Conservation (phyloP, 2,113 vertebrate genomes). For the Grus americana region DNA sequence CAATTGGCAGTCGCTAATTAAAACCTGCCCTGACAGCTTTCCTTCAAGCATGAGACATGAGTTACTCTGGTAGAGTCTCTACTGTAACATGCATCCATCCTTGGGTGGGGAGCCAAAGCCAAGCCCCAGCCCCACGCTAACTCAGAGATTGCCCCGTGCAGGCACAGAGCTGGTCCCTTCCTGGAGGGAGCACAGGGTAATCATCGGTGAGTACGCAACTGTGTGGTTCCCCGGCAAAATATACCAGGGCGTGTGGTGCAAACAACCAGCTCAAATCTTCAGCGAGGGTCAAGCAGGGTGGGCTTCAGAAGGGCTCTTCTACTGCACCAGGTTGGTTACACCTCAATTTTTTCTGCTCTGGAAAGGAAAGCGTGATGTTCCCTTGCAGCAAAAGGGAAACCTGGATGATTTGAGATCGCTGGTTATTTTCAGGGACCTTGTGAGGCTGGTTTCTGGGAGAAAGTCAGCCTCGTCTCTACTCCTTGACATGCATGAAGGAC, state of each 20-base stretch:
- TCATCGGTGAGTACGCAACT: background rate
- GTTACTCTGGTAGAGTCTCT: background rate
- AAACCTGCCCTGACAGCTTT: background rate
- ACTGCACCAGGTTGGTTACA: background rate
- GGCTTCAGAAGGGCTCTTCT: background rate
- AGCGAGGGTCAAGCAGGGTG: background rate
- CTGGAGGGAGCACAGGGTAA: no score
- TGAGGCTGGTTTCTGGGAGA: background rate
- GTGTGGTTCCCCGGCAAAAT: background rate
- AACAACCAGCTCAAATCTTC: background rate
- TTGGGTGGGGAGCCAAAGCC: background rate
- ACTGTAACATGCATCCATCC: background rate
- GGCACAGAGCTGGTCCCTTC: no score
- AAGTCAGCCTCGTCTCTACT: background rate
- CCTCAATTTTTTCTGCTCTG: background rate
- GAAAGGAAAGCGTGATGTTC: background rate
- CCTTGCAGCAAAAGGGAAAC: background rate
- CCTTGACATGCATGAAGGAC: background rate
- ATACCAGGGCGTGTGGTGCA: background rate
- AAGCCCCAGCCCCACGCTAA: background rate
- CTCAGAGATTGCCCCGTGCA: background rate
- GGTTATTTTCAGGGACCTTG: background rate
- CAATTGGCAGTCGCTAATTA: background rate
- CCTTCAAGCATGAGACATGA: background rate
- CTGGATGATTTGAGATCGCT: background rate